These are phyloP conservation scores for Lycaena phlaeas DNA, from an alignment of 2,888 invertebrate species.

Conservation along the genomic window DNA sequence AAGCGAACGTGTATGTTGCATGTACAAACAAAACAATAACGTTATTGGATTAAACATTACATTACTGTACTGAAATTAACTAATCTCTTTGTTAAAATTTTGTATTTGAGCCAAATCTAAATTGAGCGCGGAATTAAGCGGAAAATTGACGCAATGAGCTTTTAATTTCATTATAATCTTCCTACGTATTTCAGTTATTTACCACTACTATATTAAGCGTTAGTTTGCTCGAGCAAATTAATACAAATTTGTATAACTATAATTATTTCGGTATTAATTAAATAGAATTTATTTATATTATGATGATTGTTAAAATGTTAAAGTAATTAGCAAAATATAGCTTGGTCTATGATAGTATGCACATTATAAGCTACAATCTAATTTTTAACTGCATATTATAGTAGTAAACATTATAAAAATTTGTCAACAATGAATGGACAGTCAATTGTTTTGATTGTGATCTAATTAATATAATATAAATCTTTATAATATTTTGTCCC, in stretches of 20 bases:
- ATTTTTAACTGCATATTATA: too few species aligned
- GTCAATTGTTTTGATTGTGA: too few species aligned
- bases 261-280: neutral
- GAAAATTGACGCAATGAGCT: constrained; percentile 28
- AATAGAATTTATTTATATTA: too few species aligned
- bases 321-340: too few species aligned
- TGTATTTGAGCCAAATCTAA: constrained; percentile 43
- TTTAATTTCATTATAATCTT: constrained; percentile 6
- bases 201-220: neutral
- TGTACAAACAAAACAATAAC: neutral
- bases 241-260: constrained; percentile 4
- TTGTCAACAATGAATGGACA: too few species aligned
- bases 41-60: neutral
- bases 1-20: too few species aligned
- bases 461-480: too few species aligned
- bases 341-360: too few species aligned
- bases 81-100: constrained; percentile 56
- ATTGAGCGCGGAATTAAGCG: constrained; percentile 30
- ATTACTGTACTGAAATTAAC: constrained; percentile 11
- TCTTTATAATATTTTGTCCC: too few species aligned
- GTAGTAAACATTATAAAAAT: too few species aligned
- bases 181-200: neutral
- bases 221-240: constrained; percentile 4
- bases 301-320: too few species aligned
- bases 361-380: too few species aligned